phyloP scores from a whole-genome alignment of 2,888 invertebrate genomes.

The Drosophila macrospina region DNA sequence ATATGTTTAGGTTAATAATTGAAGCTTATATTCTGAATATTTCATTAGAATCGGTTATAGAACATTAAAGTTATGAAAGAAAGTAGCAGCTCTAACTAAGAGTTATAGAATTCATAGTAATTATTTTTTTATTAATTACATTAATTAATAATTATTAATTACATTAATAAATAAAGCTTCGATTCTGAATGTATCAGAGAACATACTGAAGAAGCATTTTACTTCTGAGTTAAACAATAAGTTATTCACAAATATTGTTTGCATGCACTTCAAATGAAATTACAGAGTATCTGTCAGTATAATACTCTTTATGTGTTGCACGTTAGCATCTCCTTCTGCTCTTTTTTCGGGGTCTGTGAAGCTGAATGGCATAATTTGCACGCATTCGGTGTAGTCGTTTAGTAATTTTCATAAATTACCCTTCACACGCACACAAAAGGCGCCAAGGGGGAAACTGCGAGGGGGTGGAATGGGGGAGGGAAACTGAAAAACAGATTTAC shows the following conservation, averaged over 20 bases:
- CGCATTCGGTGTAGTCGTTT: slow-evolving; percentile 75
- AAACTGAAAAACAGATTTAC: slow-evolving; percentile 29
- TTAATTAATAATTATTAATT: no score
- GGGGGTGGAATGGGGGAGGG: background rate
- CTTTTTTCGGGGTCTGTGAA: slow-evolving; percentile 22
- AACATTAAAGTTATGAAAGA: background rate
- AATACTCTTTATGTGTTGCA: background rate
- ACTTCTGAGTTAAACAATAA: no score
- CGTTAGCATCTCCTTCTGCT: slow-evolving; percentile 1
- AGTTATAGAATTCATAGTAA: no score
- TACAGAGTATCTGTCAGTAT: slow-evolving; percentile 8
- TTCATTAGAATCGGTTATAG: background rate
- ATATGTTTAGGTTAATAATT: no score
- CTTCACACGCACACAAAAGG: slow-evolving; percentile 47
- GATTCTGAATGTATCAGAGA: no score
- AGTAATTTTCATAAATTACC: slow-evolving; percentile 81
- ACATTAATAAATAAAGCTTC: no score
- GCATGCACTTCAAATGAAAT: background rate
- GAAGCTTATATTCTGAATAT: no score
- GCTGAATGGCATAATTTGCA: slow-evolving; percentile 73
- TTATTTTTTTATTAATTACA: no score
- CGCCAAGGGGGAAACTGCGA: background rate
- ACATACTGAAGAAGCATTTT: no score
- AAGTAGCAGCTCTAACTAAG: background rate
- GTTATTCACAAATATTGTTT: background rate